Percentiles rank a stretch among this genome's conserved stretches.
Evolutionary conservation across 2,888 invertebrate species (phyloP).

Genomic region (Amblyteles armatorius): DNA sequence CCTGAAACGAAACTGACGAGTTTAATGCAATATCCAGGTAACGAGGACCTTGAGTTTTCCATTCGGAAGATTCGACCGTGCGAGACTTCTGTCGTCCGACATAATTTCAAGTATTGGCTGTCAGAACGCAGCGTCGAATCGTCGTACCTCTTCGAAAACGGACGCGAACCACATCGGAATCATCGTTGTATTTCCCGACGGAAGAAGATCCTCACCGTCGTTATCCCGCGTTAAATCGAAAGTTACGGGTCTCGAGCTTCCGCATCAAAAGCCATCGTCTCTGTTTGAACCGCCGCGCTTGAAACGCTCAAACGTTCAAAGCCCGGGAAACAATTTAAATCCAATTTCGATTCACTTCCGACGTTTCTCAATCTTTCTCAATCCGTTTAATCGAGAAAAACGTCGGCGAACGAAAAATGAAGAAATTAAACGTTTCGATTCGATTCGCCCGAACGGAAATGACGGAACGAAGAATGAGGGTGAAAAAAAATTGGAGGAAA

Average conservation of each 20-base stretch:
- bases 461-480: neutral
- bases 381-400: constrained; percentile 20
- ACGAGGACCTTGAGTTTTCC: constrained; percentile 29
- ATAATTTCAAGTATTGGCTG: constrained; percentile 7
- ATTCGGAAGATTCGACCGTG: neutral
- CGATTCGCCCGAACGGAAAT: constrained; percentile 13
- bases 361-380: constrained; percentile 38
- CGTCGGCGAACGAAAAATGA: constrained; percentile 2
- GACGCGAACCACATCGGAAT: constrained; percentile 27
- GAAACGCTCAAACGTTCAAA: constrained; percentile 43
- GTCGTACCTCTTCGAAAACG: constrained; percentile 24
- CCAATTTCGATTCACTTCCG: constrained; percentile 44
- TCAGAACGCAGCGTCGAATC: constrained; percentile 7
- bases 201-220: constrained; percentile 18
- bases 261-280: constrained; percentile 28
- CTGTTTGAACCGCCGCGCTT: constrained; percentile 18
- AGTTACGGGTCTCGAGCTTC: constrained; percentile 13
- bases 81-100: neutral
- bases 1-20: neutral
- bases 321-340: constrained; percentile 26
- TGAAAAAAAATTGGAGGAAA: constrained; percentile 14
- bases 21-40: constrained; percentile 19
- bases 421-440: constrained; percentile 18
- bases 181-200: constrained; percentile 30
- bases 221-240: constrained; percentile 23